Conservation (phyloP, 2,888 invertebrate genomes). For the Osmoderma eremita region DNA sequence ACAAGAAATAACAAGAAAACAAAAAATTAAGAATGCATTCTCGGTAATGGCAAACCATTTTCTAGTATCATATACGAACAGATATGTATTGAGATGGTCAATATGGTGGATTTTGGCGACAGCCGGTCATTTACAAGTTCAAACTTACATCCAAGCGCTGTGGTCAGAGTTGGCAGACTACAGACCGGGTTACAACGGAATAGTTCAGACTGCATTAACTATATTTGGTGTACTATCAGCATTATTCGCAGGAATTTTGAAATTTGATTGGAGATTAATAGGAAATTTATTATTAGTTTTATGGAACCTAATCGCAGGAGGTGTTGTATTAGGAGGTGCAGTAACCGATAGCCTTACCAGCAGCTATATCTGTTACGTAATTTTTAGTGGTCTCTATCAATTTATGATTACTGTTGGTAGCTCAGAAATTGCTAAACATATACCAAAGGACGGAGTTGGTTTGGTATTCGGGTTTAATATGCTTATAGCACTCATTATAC, state of each 20-base stretch:
- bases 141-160: constrained; percentile 83
- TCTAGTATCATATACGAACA: constrained; percentile 68
- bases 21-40: constrained; percentile 60
- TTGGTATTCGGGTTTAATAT: constrained; percentile 92
- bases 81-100: constrained; percentile 76
- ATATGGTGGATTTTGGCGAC: constrained; percentile 81
- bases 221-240: constrained; percentile 73
- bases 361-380: constrained; percentile 79
- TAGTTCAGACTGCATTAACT: constrained; percentile 82
- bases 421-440: constrained; percentile 84
- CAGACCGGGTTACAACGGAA: constrained; percentile 67
- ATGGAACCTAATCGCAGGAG: constrained; percentile 68
- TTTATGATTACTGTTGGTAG: constrained; percentile 85
- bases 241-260: constrained; percentile 66
- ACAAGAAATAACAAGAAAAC: constrained; percentile 42
- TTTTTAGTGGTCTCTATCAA: constrained; percentile 82
- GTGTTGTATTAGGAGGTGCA: constrained; percentile 65
- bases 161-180: constrained; percentile 74
- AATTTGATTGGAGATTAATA: constrained; percentile 62
- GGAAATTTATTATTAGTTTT: constrained; percentile 65
- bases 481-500: constrained; percentile 79
- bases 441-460: constrained; percentile 87
- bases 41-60: constrained; percentile 69
- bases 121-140: constrained; percentile 77
- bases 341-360: constrained; percentile 64